These are phyloP conservation scores for Cremastinae sp. DNA, from an alignment of 2,888 invertebrate genomes.

Conservation along the genomic window DNA sequence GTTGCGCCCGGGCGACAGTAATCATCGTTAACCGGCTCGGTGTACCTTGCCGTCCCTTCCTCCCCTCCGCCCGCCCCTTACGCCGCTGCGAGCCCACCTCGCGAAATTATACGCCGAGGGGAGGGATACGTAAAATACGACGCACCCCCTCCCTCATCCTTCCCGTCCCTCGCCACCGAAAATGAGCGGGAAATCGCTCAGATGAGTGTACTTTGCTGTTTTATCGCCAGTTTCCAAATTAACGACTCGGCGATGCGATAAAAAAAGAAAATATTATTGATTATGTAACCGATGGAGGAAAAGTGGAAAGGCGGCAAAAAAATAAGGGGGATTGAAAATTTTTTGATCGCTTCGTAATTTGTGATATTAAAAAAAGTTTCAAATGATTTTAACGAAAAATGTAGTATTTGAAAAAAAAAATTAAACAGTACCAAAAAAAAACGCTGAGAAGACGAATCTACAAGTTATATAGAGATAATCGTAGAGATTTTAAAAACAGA, in stretches of 20 bases:
- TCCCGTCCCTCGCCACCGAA: constrained; percentile 1
- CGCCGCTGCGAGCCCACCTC: constrained; percentile 15
- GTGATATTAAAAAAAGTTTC: too few relatives aligned
- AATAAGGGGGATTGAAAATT: background rate
- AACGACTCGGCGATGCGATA: background rate
- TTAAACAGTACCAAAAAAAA: too few relatives aligned
- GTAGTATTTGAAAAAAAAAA: background rate
- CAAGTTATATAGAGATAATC: too few relatives aligned
- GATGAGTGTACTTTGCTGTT: background rate
- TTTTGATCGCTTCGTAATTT: too few relatives aligned
- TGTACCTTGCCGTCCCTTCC: constrained; percentile 27
- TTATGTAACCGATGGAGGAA: background rate
- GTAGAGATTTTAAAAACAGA: too few relatives aligned
- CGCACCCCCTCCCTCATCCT: too few relatives aligned
- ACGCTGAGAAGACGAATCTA: too few relatives aligned
- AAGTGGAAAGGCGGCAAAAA: background rate
- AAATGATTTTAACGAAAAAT: too few relatives aligned
- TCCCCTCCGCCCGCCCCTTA: constrained; percentile 8
- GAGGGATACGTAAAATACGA: constrained; percentile 8
- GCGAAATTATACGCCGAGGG: constrained; percentile 56
- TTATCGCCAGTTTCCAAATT: constrained; percentile 6
- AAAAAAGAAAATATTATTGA: background rate
- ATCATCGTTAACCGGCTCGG: constrained; percentile 74
- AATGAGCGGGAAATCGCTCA: constrained; percentile 8
- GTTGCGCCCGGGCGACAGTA: constrained; percentile 75